Evolutionary conservation across 1,140 invertebrate genomes (phyloP), one percentile per base, ranked within the genome.

Genomic region (Trichonephila inaurata): DNA sequence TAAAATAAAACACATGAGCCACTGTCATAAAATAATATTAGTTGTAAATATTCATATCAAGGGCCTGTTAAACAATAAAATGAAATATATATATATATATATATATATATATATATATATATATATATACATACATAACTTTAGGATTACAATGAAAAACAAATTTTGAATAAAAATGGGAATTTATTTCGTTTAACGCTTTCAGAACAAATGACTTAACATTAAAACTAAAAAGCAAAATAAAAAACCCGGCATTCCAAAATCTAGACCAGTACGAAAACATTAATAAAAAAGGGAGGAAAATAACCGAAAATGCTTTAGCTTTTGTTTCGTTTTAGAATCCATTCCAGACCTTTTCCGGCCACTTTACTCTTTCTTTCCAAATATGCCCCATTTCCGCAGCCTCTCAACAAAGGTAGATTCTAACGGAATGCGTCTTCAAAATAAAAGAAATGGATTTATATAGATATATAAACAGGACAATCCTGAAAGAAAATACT

Each of bases 261-360:
- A 77, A 4, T 77, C 33, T 18, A 77, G 5, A 77, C 72, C 10
- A 33, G 33, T 33, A 77, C 16, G 14, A 19, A 77, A 33, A 77
- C 82, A 83, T 58, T 83, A 83, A 83, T 83, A 28, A 40, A 87
- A 64, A 66, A 88, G 58, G 24, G 28, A 91, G n/a, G 72, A 24
- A 62, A 18, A 61, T 19, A 82, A 77, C 21, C 21, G 14, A 82
- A 62, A 91, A 89, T 72, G 21, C 28, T 89, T 60, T 28, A 81
- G 77, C 90, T 90, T 90, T 90, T 60, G 69, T 90, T 85, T 85
- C 90, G 62, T 82, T 85, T 85, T 85, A 92, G 82, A 92, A 66
- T 85, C 90, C 28, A 92, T 92, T 85, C 40, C 40, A 60, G 82
- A 64, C 69, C 77, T 51, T 91, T 62, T 91, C 66, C 64, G 40